phyloP scores from a whole-genome alignment of 2,888 invertebrate genomes.

The Carterocephalus palaemon region DNA sequence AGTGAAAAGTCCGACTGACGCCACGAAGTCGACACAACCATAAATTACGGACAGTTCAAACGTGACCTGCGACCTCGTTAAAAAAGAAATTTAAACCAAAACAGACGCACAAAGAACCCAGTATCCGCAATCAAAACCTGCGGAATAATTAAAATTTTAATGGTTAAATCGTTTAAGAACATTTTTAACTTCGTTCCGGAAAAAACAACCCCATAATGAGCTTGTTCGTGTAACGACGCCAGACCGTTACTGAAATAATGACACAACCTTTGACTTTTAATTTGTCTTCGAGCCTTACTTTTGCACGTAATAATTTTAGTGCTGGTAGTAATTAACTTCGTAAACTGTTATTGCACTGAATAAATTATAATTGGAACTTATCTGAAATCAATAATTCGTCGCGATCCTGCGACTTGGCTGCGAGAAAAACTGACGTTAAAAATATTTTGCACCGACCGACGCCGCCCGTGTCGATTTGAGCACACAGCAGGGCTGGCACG shows the following conservation, averaged over 20 bases:
- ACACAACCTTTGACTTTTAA: constrained; percentile 1
- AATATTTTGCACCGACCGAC: too few species aligned
- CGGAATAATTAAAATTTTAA: constrained; percentile 23
- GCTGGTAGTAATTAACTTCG: too few species aligned
- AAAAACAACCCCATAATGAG: constrained; percentile 11
- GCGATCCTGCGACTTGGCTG: too few species aligned
- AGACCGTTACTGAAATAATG: constrained; percentile 3
- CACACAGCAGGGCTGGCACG: too few species aligned
- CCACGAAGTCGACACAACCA: constrained; percentile 16
- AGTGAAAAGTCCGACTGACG: constrained; percentile 1
- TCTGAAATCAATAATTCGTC: too few species aligned
- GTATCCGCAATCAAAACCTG: constrained; percentile 8
- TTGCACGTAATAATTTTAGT: not conserved
- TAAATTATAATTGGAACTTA: too few species aligned
- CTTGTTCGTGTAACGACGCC: constrained; percentile 8
- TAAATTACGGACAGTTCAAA: constrained; percentile 57
- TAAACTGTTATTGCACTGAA: too few species aligned
- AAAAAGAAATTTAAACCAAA: constrained; percentile 10
- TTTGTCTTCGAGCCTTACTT: not conserved
- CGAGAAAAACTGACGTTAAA: too few species aligned
- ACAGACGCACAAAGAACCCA: constrained; percentile 6
- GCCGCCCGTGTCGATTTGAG: too few species aligned
- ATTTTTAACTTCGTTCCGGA: constrained; percentile 17
- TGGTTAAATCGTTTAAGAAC: constrained; percentile 22
- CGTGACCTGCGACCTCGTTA: constrained; percentile 33